phyloP scores from a whole-genome alignment of 2,113 vertebrate genomes.

The Collichthys lucidus region DNA sequence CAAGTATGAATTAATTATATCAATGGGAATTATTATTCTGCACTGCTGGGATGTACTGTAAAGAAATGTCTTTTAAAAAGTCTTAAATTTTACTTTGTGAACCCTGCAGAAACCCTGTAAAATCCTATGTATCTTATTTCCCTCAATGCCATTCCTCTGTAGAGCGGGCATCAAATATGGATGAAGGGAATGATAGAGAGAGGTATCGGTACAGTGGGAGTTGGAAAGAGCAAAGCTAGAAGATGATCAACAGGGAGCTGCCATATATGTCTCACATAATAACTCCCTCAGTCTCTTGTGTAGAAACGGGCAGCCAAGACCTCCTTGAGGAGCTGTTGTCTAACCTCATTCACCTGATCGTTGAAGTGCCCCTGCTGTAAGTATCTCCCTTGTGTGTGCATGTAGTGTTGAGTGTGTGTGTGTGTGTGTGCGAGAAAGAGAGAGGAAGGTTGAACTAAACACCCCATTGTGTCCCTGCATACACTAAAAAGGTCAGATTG shows the following conservation, averaged over 20 bases:
- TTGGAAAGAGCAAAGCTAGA: conserved; percentile 16
- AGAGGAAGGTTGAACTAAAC: conserved; percentile 12
- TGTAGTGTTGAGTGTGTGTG: neutral
- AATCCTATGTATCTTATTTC: conserved; percentile 4
- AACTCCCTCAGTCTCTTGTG: conserved; percentile 29
- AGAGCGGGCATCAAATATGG: conserved; percentile 26
- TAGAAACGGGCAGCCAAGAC: conserved; percentile 88
- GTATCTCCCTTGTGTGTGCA: conserved; percentile 71
- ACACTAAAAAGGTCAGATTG: conserved; percentile 25
- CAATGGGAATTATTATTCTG: neutral
- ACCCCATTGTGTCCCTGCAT: neutral
- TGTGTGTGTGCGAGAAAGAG: neutral
- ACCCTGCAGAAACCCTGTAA: conserved; percentile 3
- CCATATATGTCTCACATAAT: conserved; percentile 43
- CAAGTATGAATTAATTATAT: neutral
- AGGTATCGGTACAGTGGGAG: conserved; percentile 9
- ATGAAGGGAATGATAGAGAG: neutral
- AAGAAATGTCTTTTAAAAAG: neutral
- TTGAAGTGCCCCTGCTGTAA: conserved; percentile 96
- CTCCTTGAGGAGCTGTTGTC: conserved; percentile 94
- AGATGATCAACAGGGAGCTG: conserved; percentile 20
- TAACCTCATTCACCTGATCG: conserved; percentile 94
- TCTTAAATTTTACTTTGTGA: conserved; percentile 1
- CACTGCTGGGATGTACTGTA: neutral
- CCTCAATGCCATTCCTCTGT: conserved; percentile 5